These are phyloP conservation scores for Hylyphantes graminicola DNA, from an alignment of 1,140 invertebrate genomes.

Conservation along the genomic window DNA sequence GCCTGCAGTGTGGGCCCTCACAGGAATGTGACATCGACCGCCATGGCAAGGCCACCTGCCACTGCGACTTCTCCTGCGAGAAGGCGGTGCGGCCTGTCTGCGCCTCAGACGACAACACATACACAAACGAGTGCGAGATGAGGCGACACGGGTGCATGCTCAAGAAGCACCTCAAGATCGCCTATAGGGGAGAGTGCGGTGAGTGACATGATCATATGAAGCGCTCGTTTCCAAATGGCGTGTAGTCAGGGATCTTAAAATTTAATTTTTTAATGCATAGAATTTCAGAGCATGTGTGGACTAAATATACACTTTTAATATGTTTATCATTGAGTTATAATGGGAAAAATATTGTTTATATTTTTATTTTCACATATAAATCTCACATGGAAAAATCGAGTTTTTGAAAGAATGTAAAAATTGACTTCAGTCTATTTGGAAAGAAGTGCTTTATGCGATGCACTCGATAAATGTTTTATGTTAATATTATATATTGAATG, in stretches of 20 bases:
- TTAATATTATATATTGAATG: no score
- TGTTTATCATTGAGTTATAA: no score
- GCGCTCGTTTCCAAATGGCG: not conserved
- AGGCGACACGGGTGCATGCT: constrained; percentile 77
- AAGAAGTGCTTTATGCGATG: no score
- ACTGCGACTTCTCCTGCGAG: constrained; percentile 80
- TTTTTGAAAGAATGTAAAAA: no score
- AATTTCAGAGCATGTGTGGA: no score
- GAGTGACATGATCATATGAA: constrained; percentile 63
- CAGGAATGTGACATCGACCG: constrained; percentile 86
- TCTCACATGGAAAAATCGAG: no score
- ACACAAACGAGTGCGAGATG: constrained; percentile 77
- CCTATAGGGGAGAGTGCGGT: constrained; percentile 84
- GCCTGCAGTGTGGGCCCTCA: constrained; percentile 77
- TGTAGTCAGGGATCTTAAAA: not conserved
- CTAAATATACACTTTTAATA: no score
- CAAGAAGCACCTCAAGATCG: constrained; percentile 73
- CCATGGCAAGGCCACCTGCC: constrained; percentile 83
- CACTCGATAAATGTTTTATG: no score
- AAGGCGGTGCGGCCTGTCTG: constrained; percentile 79
- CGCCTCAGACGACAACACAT: constrained; percentile 76
- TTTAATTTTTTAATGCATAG: no score
- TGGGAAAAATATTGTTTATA: no score
- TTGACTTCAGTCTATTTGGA: no score
- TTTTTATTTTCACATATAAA: no score